Conservation (phyloP, 2,113 vertebrate genomes). For the Semicossyphus pulcher region DNA sequence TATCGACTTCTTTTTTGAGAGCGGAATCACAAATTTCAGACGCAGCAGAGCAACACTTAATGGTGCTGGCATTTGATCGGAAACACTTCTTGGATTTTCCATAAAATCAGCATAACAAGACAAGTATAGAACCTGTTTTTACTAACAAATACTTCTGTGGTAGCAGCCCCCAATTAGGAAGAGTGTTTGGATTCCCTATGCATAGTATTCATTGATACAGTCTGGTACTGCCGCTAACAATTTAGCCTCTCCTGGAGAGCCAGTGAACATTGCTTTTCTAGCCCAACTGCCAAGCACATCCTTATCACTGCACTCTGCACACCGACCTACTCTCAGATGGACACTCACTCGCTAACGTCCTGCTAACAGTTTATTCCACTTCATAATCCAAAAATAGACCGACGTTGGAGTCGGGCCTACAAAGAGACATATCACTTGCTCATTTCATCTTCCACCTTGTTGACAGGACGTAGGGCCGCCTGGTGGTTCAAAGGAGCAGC, state of each 20-base stretch:
- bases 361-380: constrained; percentile 36
- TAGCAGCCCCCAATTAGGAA: too few species aligned
- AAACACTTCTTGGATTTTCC: too few species aligned
- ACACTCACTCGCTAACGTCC: constrained; percentile 24
- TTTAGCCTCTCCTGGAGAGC: constrained; percentile 21
- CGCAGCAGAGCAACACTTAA: constrained; percentile 1
- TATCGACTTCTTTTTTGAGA: constrained; percentile 4
- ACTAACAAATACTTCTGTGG: too few species aligned
- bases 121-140: too few species aligned
- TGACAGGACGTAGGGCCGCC: constrained; percentile 37
- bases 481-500: constrained; percentile 20
- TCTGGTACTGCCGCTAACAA: constrained; percentile 36
- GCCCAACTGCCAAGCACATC: constrained; percentile 24
- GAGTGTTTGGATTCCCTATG: constrained; percentile 6
- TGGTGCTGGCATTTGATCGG: not conserved
- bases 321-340: not conserved
- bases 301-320: constrained; percentile 25
- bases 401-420: constrained; percentile 1
- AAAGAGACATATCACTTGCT: constrained; percentile 28
- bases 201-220: not conserved
- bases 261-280: constrained; percentile 24
- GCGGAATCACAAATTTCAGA: not conserved
- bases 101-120: too few species aligned
- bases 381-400: constrained; percentile 48
- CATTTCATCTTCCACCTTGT: constrained; percentile 31